phyloP scores from a whole-genome alignment of 2,113 vertebrate species.

The Triplophysa tibetana region DNA sequence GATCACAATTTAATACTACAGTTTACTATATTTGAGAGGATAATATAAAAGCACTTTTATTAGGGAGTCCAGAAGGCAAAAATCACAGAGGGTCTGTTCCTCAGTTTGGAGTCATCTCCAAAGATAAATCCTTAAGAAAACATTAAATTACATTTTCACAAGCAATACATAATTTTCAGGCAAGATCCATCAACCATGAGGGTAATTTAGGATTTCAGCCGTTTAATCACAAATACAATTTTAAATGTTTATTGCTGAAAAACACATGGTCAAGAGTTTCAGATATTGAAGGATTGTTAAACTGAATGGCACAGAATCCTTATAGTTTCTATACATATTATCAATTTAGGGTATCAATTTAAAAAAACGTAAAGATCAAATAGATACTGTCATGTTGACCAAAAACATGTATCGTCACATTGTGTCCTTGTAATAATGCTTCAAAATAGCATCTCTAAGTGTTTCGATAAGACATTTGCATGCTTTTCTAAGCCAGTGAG shows the following conservation, averaged over 20 bases:
- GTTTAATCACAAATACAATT: not conserved
- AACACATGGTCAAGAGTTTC: no score
- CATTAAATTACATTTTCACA: conserved; percentile 3
- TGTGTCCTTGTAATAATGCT: not conserved
- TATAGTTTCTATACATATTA: not conserved
- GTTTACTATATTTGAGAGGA: not conserved
- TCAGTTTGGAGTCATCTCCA: conserved; percentile 26
- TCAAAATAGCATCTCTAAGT: not conserved
- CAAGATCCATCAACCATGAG: not conserved
- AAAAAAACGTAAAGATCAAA: not conserved
- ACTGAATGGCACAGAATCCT: no score
- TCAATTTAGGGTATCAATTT: not conserved
- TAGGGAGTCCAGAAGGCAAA: not conserved
- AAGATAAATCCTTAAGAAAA: conserved; percentile 30
- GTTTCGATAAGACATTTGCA: not conserved
- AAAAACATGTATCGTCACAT: not conserved
- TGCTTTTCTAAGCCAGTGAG: not conserved
- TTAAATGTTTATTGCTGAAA: no score
- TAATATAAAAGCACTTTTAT: not conserved
- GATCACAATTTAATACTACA: not conserved
- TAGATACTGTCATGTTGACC: not conserved
- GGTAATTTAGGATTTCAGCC: not conserved
- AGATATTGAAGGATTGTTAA: no score
- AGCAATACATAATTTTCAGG: not conserved
- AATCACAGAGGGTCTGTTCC: not conserved